Evolutionary conservation across 2,888 invertebrate species (phyloP), one percentile per base, ranked within the genome.

Genomic region (Leistus spinibarbis): DNA sequence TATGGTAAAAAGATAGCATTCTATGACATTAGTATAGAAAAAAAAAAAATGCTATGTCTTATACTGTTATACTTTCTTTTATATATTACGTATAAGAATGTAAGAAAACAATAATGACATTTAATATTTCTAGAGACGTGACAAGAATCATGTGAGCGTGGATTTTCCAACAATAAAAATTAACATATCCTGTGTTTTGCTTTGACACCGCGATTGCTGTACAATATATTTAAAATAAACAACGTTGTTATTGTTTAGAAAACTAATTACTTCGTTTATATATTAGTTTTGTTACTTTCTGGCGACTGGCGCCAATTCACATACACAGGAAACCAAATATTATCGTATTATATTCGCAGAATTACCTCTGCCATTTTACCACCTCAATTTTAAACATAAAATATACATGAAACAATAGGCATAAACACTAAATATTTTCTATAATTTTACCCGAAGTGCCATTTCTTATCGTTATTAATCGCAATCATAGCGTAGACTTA

Each of bases 171-270:
- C 17, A 10, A 22, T 66, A 17, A 9, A 27, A 66, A 69, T 69
- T 69, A 69, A 27, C 69, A 69, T 69, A 69, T 69, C 69, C 69
- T 69, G 69, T 69, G 69, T 69, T 40, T 40, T 40, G 40, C 13
- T 40, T 40, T 40, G 40, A 40, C 1, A 13, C 40, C 13, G 1
- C 40, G 40, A 7, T 13, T 40, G 40, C 40, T 3, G 13, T 40
- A 40, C 10, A 10, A 40, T 40, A 40, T 40, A 40, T 10, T 40
- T 40, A 40, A 40, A 40, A 10, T 40, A 40, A 40, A 40, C 40
- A 40, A 57, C 24, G 10, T 69, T 27, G 13, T 53, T 69, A 60
- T 69, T 69, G 69, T 69, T 69, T 69, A 69, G 40, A 53, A 20
- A 60, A 60, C 69, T 69, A 40, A 69, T 60, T 27, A 40, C 19